Conservation (phyloP, 2,888 invertebrate species). For the Synanthedon vespiformis region DNA sequence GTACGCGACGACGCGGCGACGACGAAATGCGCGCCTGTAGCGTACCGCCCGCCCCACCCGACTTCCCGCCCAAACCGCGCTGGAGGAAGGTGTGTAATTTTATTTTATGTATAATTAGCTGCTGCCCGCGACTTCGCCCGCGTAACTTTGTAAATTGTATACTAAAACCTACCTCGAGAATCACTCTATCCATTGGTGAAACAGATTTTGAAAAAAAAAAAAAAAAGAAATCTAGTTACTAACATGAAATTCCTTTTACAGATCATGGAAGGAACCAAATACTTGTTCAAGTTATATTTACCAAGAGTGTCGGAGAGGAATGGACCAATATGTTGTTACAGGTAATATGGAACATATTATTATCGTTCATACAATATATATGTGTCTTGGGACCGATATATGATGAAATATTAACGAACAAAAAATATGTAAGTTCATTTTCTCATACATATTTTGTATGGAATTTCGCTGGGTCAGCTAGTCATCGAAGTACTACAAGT, state of each 20-base stretch:
- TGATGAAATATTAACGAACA: too few relatives aligned
- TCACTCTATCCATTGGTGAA: too few relatives aligned
- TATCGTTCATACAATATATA: background rate
- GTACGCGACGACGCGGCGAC: slow-evolving; percentile 79
- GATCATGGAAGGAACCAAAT: slow-evolving; percentile 66
- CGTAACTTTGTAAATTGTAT: too few relatives aligned
- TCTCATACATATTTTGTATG: too few relatives aligned
- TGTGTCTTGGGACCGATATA: background rate
- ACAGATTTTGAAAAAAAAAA: too few relatives aligned
- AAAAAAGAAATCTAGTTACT: background rate
- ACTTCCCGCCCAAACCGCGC: slow-evolving; percentile 67
- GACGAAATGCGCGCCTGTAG: slow-evolving; percentile 73
- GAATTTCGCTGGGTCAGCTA: too few relatives aligned
- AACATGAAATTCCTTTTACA: slow-evolving; percentile 18
- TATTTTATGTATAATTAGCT: too few relatives aligned
- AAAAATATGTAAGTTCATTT: too few relatives aligned
- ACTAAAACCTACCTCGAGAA: too few relatives aligned
- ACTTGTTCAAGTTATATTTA: slow-evolving; percentile 80
- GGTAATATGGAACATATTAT: slow-evolving; percentile 27
- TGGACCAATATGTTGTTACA: slow-evolving; percentile 89
- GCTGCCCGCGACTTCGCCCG: too few relatives aligned
- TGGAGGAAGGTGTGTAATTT: slow-evolving; percentile 52
- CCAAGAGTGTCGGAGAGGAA: slow-evolving; percentile 86
- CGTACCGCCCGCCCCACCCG: slow-evolving; percentile 80
- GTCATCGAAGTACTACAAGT: too few relatives aligned